These are phyloP conservation scores for Aporophyla nigra DNA, from an alignment of 2,888 invertebrate species.

Conservation along the genomic window DNA sequence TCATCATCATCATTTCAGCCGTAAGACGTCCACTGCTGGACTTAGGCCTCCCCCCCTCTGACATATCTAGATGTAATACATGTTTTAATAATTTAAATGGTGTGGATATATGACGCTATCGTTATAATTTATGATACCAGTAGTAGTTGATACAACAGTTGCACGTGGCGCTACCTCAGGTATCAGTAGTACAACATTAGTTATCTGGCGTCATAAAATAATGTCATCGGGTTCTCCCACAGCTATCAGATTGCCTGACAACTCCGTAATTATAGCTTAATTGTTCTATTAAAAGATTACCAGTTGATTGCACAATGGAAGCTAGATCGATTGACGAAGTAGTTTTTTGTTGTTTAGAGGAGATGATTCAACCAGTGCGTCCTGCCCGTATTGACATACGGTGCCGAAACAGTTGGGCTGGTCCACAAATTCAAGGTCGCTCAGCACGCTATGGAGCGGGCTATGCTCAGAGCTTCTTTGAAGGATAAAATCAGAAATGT, in stretches of 20 bases:
- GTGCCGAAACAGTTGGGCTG: no score
- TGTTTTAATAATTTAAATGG: neutral
- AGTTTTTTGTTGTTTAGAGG: neutral
- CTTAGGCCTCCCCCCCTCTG: no score
- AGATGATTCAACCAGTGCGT: neutral
- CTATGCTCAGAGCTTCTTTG: no score
- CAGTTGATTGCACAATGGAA: neutral
- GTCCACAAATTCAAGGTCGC: no score
- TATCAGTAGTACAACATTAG: neutral
- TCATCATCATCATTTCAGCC: neutral
- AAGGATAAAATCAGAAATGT: no score
- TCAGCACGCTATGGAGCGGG: no score
- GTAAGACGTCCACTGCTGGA: no score
- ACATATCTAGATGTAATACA: neutral
- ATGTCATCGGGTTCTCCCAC: conserved; percentile 10
- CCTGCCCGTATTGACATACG: no score
- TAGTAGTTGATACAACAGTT: neutral
- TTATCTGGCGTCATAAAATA: conserved; percentile 7
- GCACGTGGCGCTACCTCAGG: neutral
- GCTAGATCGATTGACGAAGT: neutral
- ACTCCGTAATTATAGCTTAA: conserved; percentile 5
- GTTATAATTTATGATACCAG: neutral
- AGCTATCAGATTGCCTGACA: conserved; percentile 2
- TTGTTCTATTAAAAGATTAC: neutral
- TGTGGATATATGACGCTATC: conserved; percentile 14